Conservation (phyloP, 2,797 vertebrate genomes). For the Lacerta bilineata region DNA sequence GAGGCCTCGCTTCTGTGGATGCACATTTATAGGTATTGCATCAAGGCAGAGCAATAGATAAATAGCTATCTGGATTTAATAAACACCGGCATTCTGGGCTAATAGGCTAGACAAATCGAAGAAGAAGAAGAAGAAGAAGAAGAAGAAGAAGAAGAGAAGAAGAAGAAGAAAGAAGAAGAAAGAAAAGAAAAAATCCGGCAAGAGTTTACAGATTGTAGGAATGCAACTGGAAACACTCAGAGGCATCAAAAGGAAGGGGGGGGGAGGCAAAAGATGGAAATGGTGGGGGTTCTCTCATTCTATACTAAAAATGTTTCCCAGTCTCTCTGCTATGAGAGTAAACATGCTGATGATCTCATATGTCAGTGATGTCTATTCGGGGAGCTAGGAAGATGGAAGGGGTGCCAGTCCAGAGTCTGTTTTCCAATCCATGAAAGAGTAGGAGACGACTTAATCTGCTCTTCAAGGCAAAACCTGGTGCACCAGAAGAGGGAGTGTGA, state of each 20-base stretch:
- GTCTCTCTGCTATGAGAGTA: background rate
- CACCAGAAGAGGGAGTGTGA: background rate
- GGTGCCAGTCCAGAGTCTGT: background rate
- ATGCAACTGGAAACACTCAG: slow-evolving; percentile 72
- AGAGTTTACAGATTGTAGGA: slow-evolving; percentile 64
- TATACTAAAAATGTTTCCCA: slow-evolving; percentile 50
- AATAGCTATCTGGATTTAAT: too few relatives aligned
- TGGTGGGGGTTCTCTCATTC: slow-evolving; percentile 23
- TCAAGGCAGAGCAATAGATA: too few relatives aligned
- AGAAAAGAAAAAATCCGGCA: accelerated
- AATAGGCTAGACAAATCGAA: too few relatives aligned
- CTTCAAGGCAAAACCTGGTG: slow-evolving; percentile 31
- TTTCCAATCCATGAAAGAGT: slow-evolving; percentile 19
- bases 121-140: too few relatives aligned
- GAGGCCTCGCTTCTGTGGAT: too few relatives aligned
- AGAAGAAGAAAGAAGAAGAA: too few relatives aligned
- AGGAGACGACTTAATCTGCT: slow-evolving; percentile 33
- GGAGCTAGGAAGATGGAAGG: background rate
- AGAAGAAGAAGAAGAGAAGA: too few relatives aligned
- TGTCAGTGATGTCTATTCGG: slow-evolving; percentile 16
- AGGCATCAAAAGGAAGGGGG: slow-evolving; percentile 63
- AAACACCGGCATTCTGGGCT: too few relatives aligned
- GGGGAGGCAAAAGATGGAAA: slow-evolving; percentile 18
- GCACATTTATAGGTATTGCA: too few relatives aligned
- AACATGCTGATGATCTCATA: background rate